A percentile compares a stretch with the other conserved stretches of the same genome.
Evolutionary conservation across 2,888 invertebrate species (phyloP).

Genomic region (Stenodera caucasica): DNA sequence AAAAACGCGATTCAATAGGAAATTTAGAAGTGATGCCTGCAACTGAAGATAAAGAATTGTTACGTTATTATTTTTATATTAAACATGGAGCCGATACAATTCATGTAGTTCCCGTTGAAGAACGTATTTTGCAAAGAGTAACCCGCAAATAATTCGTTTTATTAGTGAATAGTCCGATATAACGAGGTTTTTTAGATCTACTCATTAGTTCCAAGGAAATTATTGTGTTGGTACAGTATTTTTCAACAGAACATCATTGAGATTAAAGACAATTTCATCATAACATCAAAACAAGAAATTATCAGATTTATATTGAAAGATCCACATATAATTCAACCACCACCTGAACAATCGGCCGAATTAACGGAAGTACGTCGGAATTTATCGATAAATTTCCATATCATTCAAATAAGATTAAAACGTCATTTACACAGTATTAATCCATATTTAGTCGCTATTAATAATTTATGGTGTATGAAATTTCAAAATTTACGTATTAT

Average conservation of each 20-base stretch:
- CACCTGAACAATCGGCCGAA: conserved; percentile 60
- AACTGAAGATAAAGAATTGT: conserved; percentile 67
- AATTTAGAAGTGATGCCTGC: conserved; percentile 60
- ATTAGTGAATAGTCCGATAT: background rate
- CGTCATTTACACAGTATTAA: conserved; percentile 75
- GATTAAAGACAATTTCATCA: conserved; percentile 81
- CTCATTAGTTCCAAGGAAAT: conserved; percentile 63
- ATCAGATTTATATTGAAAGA: conserved; percentile 90
- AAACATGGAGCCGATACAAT: conserved; percentile 88
- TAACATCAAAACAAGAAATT: conserved; percentile 87
- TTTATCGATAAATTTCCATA: conserved; percentile 62
- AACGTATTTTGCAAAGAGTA: conserved; percentile 68
- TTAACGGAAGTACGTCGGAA: conserved; percentile 65
- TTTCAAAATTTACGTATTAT: conserved; percentile 69
- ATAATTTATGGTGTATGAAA: conserved; percentile 79
- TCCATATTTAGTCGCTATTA: conserved; percentile 76
- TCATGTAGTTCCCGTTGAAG: conserved; percentile 83
- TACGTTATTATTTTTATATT: conserved; percentile 88
- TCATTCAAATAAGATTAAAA: conserved; percentile 57
- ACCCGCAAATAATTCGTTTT: background rate
- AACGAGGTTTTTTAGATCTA: conserved; percentile 58
- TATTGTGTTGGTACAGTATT: conserved; percentile 65
- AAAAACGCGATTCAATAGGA: conserved; percentile 58
- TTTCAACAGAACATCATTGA: conserved; percentile 70
- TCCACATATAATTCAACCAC: conserved; percentile 62